These are phyloP conservation scores for Diachasmimorpha longicaudata DNA, from an alignment of 1,140 invertebrate species.

Conservation along the genomic window DNA sequence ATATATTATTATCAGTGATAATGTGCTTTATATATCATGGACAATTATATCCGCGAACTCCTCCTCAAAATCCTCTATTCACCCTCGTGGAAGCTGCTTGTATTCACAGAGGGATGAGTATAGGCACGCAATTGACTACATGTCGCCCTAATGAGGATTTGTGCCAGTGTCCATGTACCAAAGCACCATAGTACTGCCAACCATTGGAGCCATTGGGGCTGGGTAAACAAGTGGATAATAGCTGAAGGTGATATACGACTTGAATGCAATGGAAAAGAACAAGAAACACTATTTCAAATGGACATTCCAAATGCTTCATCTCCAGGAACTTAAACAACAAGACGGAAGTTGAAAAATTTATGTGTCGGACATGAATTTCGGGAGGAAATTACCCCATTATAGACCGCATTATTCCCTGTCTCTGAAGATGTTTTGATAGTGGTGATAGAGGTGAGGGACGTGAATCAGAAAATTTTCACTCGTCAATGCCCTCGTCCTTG, in stretches of 20 bases:
- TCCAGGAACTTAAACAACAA: no score
- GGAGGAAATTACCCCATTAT: no score
- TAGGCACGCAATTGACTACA: constrained; percentile 25
- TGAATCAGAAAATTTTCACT: no score
- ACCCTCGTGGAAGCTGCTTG: background rate
- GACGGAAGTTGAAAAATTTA: no score
- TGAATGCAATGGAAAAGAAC: background rate
- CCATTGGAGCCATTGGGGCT: background rate
- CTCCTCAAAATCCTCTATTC: background rate
- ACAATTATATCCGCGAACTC: background rate
- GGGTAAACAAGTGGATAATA: constrained; percentile 12
- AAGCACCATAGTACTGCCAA: background rate
- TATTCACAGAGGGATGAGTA: background rate
- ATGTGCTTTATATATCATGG: background rate
- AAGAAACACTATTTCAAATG: background rate
- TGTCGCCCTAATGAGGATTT: constrained; percentile 26
- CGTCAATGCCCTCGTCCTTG: no score
- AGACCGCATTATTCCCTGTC: no score
- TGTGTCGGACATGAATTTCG: no score
- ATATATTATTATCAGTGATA: background rate
- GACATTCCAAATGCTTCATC: no score
- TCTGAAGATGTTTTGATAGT: no score
- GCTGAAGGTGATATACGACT: background rate
- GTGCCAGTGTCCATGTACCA: constrained; percentile 19
- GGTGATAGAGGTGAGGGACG: no score